Percentiles rank a stretch among this genome's conserved stretches.
phyloP scores from a whole-genome alignment of 1,140 invertebrate species.

The Nephila pilipes region DNA sequence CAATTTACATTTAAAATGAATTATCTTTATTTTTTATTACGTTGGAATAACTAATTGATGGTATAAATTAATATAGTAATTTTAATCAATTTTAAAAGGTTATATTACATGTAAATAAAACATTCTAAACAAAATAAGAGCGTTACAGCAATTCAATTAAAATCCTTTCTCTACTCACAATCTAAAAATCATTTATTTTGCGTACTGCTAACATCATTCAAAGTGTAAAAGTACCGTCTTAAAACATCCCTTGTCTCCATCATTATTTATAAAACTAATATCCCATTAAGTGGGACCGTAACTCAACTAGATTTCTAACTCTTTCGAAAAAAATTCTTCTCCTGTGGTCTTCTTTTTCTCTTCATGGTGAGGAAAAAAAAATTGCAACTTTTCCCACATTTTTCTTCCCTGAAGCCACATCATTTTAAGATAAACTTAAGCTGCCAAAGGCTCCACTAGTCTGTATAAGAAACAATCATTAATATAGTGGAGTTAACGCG shows the following conservation, averaged over 20 bases:
- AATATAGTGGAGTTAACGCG: conserved; percentile 46
- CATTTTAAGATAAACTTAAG: conserved; percentile 56
- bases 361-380: background rate
- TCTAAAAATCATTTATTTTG: no score
- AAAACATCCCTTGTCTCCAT: background rate
- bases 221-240: background rate
- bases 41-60: no score
- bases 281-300: conserved; percentile 37
- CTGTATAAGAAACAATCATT: conserved; percentile 52
- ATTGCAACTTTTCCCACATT: background rate
- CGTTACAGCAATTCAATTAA: no score
- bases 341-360: conserved; percentile 34
- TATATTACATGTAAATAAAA: no score
- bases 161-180: no score
- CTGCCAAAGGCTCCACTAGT: background rate
- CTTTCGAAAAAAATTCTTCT: background rate
- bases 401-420: conserved; percentile 8
- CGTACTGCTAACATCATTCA: no score
- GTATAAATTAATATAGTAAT: no score
- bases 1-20: no score
- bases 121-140: no score
- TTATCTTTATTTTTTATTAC: no score
- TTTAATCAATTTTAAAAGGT: no score
- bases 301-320: conserved; percentile 20
- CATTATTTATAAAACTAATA: conserved; percentile 21